Conservation (phyloP, 2,797 vertebrate genomes). For the Saxicola maurus region DNA sequence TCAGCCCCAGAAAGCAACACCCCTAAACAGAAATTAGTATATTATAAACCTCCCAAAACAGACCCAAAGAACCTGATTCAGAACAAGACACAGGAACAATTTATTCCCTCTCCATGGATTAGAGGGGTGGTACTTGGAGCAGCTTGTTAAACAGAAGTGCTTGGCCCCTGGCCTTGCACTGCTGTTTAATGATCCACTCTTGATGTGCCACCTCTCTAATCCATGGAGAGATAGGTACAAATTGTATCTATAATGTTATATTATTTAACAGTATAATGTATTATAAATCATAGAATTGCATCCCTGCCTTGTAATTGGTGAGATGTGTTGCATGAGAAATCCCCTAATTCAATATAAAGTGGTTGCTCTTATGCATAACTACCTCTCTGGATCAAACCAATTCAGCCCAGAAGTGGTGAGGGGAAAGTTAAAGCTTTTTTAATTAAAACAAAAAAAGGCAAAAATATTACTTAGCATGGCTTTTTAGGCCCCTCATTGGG, state of each 20-base stretch:
- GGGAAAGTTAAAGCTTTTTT: conserved; percentile 65
- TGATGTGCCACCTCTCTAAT: conserved; percentile 78
- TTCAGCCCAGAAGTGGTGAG: conserved; percentile 60
- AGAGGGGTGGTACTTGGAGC: conserved; percentile 76
- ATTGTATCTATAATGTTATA: conserved; percentile 82
- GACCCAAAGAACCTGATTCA: conserved; percentile 49
- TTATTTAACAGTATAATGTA: conserved; percentile 81
- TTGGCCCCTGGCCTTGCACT: conserved; percentile 75
- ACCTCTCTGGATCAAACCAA: conserved; percentile 70
- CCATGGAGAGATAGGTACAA: conserved; percentile 76
- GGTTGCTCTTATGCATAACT: conserved; percentile 72
- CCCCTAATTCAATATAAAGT: conserved; percentile 74
- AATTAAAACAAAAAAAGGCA: conserved; percentile 45
- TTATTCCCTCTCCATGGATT: conserved; percentile 73
- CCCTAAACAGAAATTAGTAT: background rate
- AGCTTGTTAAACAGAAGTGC: conserved; percentile 80
- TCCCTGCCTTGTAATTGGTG: conserved; percentile 78
- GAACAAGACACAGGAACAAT: conserved; percentile 66
- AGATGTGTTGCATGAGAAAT: conserved; percentile 74
- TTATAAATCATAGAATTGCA: conserved; percentile 79
- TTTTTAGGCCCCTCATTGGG: conserved; percentile 20
- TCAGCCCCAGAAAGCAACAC: background rate
- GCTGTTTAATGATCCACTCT: conserved; percentile 79
- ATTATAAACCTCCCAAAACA: background rate
- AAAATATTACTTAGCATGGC: conserved; percentile 41